These are phyloP conservation scores for Choristoneura rosaceana DNA, from an alignment of 2,888 invertebrate genomes.

Conservation along the genomic window DNA sequence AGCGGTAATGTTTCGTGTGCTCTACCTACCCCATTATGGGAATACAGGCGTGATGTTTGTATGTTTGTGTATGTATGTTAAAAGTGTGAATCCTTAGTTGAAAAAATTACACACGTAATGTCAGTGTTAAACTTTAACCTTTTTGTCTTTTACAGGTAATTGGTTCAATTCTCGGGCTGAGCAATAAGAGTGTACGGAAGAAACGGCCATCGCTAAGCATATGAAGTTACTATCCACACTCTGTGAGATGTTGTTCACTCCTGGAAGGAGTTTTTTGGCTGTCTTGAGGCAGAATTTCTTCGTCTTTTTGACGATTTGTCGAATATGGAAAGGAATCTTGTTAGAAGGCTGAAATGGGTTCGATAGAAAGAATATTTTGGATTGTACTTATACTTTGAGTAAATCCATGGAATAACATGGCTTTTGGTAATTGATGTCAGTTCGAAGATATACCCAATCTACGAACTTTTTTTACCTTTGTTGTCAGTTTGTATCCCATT, in stretches of 20 bases:
- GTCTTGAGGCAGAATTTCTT: conserved; percentile 62
- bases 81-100: background rate
- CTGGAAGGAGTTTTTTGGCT: conserved; percentile 78
- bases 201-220: conserved; percentile 92
- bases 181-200: conserved; percentile 91
- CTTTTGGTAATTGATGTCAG: background rate
- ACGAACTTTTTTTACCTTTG: background rate
- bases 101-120: background rate
- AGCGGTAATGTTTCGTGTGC: too few species aligned
- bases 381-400: background rate
- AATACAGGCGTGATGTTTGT: too few species aligned
- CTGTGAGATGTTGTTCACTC: conserved; percentile 69
- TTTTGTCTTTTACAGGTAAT: conserved; percentile 78
- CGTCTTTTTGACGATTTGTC: conserved; percentile 61
- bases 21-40: too few species aligned
- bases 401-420: background rate
- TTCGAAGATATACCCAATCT: background rate
- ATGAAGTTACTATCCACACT: conserved; percentile 74
- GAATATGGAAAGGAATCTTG: conserved; percentile 17
- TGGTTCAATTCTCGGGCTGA: conserved; percentile 91
- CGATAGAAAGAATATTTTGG: conserved; percentile 13
- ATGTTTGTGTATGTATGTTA: too few species aligned
- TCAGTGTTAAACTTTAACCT: background rate
- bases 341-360: conserved; percentile 18
- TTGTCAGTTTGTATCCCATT: background rate